Percentiles rank a stretch among this genome's conserved stretches.
phyloP scores from a whole-genome alignment of 2,888 invertebrate genomes.

The Spodoptera picta region DNA sequence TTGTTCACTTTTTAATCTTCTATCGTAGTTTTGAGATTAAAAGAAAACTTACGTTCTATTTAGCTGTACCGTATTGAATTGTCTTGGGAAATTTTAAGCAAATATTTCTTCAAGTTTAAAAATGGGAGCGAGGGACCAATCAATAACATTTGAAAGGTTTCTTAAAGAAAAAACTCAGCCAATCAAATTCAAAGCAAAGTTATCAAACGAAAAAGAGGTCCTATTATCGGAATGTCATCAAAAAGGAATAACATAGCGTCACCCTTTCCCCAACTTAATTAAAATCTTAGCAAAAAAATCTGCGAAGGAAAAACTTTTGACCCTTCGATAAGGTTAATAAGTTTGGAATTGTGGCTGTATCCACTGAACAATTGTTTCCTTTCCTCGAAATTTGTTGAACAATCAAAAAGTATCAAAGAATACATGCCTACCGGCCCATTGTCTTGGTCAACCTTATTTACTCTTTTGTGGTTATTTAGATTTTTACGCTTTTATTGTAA shows the following conservation, averaged over 20 bases:
- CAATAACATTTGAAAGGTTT: slow-evolving; percentile 37
- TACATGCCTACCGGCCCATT: slow-evolving; percentile 44
- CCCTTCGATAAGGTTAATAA: slow-evolving; percentile 57
- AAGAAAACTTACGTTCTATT: too few species aligned
- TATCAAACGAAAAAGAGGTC: slow-evolving; percentile 66
- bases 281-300: slow-evolving; percentile 67
- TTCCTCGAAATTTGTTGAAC: slow-evolving; percentile 51
- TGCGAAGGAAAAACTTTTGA: slow-evolving; percentile 38
- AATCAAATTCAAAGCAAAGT: slow-evolving; percentile 76
- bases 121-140: slow-evolving; percentile 16
- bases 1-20: slow-evolving; percentile 47
- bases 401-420: slow-evolving; percentile 49
- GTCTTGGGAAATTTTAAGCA: too few species aligned
- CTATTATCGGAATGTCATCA: slow-evolving; percentile 86
- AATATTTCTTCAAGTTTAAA: background rate
- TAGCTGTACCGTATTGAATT: too few species aligned
- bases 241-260: slow-evolving; percentile 81
- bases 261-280: slow-evolving; percentile 84
- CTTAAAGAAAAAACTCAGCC: slow-evolving; percentile 53
- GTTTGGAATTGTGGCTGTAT: slow-evolving; percentile 43
- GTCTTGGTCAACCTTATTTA: slow-evolving; percentile 41
- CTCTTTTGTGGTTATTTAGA: slow-evolving; percentile 42
- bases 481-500: slow-evolving; percentile 28
- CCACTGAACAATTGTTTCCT: slow-evolving; percentile 47
- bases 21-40: slow-evolving; percentile 42